Base-by-base conservation (phyloP, 2,888 invertebrate species). In the Iselma pallidipennis region DNA sequence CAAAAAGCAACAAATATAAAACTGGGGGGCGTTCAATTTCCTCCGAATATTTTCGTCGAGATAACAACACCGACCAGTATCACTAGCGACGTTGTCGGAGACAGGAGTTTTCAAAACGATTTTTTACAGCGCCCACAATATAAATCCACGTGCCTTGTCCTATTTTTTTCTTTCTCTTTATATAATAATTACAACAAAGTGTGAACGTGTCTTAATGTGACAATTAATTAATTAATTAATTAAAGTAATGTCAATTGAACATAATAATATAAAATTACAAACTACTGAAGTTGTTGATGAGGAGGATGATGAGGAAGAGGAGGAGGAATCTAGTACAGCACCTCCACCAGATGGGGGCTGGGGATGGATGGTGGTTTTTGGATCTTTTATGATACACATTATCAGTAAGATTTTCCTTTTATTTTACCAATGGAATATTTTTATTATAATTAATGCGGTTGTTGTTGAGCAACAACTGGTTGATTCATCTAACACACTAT, bases 381-480 rank as follows among this genome's bases (percentile, higher is more conserved):
- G 92, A 23, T 96, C 96, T 6, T 98, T 98, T 83, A 91, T 97
- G 91, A 94, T 98, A 74, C 98, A 98, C 83, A 89, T 95, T 72
- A 88, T 94, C 83, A 93, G 94, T 94, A 82, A 93, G 94, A 92
- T 82, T 50, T 4, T 4, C 5, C 37, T n/a, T n/a, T n/a, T n/a
- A n/a, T n/a, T n/a, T n/a, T n/a, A n/a, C n/a, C n/a, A n/a, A n/a
- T n/a, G n/a, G n/a, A n/a, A n/a, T n/a, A n/a, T n/a, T n/a, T n/a
- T n/a, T n/a, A n/a, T n/a, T n/a, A n/a, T n/a, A n/a, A n/a, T n/a
- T n/a, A n/a, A n/a, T n/a, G n/a, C n/a, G n/a, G n/a, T n/a, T n/a
- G n/a, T n/a, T n/a, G n/a, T n/a, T n/a, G n/a, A n/a, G n/a, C n/a
- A n/a, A n/a, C n/a, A n/a, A n/a, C n/a, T n/a, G n/a, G n/a, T n/a